Conservation (phyloP, 2,113 vertebrate species). For the Saccopteryx bilineata region DNA sequence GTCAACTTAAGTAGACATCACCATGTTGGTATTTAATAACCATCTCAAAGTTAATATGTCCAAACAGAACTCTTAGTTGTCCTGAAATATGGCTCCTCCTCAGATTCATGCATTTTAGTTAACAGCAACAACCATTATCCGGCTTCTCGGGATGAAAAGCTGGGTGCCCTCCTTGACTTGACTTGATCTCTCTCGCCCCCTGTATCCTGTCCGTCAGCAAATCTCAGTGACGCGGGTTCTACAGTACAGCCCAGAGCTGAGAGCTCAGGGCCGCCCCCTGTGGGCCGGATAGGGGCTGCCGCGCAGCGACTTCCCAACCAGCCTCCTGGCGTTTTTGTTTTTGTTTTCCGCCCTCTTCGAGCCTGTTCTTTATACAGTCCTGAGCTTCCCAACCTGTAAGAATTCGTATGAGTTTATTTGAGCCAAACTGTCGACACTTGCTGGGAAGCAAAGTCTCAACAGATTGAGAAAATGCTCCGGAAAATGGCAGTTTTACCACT, state of each 20-base stretch:
- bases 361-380: conserved; percentile 1
- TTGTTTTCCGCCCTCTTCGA: not conserved
- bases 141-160: not conserved
- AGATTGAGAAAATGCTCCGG: too few species aligned
- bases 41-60: not conserved
- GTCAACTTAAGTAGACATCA: not conserved
- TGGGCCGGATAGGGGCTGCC: not conserved
- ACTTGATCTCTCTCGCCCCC: not conserved
- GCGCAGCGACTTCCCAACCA: not conserved
- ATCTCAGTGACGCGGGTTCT: not conserved
- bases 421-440: too few species aligned
- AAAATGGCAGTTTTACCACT: too few species aligned
- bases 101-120: not conserved
- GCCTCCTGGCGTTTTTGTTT: not conserved
- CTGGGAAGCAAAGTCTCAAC: too few species aligned
- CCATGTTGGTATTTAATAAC: not conserved
- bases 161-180: not conserved
- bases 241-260: not conserved
- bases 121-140: not conserved
- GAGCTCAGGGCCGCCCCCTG: not conserved
- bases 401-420: too few species aligned
- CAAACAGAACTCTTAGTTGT: not conserved
- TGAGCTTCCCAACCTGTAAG: not conserved
- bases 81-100: not conserved
- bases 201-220: not conserved